Base-by-base conservation (phyloP, 2,888 invertebrate species). In the Eristalinus aeneus region DNA sequence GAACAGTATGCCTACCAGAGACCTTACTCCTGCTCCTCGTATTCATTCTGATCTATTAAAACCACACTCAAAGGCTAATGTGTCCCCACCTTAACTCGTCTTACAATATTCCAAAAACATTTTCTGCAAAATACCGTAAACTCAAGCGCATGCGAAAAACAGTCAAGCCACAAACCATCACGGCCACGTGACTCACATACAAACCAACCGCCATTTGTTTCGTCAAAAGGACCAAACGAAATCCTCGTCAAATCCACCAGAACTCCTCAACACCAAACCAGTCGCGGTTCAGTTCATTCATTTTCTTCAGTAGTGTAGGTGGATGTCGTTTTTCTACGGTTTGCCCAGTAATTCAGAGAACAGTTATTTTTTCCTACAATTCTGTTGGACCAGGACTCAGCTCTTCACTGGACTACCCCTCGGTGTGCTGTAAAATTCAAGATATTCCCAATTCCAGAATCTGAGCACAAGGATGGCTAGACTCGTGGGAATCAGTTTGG, bases 241-340 rank as follows among this genome's bases (percentile, higher is more conserved):
- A 46, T 16, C 16, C 1, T 46, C 46, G 46, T 46, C 46, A 46
- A 74, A 56, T 71, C 54, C 46, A 71, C 58, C 65, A 10, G 68
- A 80, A 76, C 20, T 61, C 61, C 80, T 79, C 71, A 23, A 80
- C 23, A 68, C 61, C 61, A 75, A 46, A 65, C 60, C 61, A 72
- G 39, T n/a, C 65, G 60, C 27, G 8, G 53, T 34, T 68, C 61
- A 72, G 80, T 84, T 74, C 56, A 54, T 60, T 64, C 61, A 27
- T 56, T 53, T 72, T 73, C 53, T 71, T 68, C 76, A 76, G 39
- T 85, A 68, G 64, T 58, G 61, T 64, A 73, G 63, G 75, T 80
- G 63, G 58, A 73, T 69, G 72, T 76, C 61, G 53, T 80, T 80
- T 76, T 76, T 73, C 68, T 76, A 54, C 23, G 63, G 53, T 65